Evolutionary conservation across 1,140 invertebrate species (phyloP), one percentile per base, ranked within the genome.

Genomic region (Heliconius melpomene): DNA sequence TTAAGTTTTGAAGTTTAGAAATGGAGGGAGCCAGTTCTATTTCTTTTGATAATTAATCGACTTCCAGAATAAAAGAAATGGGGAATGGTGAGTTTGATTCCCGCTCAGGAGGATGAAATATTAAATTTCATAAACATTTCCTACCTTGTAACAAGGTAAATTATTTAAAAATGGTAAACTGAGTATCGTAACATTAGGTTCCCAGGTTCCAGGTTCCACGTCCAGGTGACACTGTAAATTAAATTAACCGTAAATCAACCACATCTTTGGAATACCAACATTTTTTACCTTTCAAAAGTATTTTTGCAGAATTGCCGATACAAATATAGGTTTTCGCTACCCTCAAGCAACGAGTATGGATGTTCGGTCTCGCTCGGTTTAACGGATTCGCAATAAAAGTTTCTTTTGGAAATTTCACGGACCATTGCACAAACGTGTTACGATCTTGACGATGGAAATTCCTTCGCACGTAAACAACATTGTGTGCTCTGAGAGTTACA

Each of bases 391-490:
- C 82, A 87, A 90, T 87, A 88, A 88, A 88, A 89, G 83, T 88
- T 90, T 85, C 83, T 84, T 85, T 82, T 81, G 79, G 80, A 83
- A 89, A 87, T 89, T 88, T 87, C 77, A 86, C 87, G 86, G 79
- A 82, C 82, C 84, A 88, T 89, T 87, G 85, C 83, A 77, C 82
- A 79, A 83, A 84, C 83, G 83, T 83, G 83, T 85, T 88, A 87
- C 86, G 84, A 85, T 82, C 83, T 86, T 78, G 79, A 83, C 83
- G 84, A 87, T 86, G 83, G 87, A 85, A 88, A 86, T 85, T 83
- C 81, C 80, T 71, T 23, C 74, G 75, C 77, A 82, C 74, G 83
- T 86, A 83, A 84, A 83, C 81, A 82, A 84, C 82, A 79, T 82
- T 83, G 80, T 79, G 77, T 74, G 75, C 57, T 66, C 36, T 32